Conservation (phyloP, 2,797 vertebrate genomes). For the Denticeps clupeoides region DNA sequence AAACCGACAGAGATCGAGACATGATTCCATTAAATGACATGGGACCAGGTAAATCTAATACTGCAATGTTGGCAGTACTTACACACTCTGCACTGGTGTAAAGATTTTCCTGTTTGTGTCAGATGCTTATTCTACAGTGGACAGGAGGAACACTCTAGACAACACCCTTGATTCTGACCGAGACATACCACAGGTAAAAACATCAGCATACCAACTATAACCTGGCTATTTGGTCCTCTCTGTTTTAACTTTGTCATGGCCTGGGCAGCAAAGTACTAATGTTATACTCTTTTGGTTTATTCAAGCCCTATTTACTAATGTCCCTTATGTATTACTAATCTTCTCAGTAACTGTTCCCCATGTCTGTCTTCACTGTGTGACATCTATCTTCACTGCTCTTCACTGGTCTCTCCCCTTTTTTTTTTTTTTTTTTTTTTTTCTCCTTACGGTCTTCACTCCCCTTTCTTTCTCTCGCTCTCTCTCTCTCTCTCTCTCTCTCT, state of each 20-base stretch:
- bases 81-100: neutral
- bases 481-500: slow-evolving; percentile 35
- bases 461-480: slow-evolving; percentile 8
- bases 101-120: neutral
- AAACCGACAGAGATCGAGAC: slow-evolving; percentile 77
- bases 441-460: slow-evolving; percentile 26
- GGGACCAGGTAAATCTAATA: slow-evolving; percentile 70
- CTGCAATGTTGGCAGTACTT: neutral
- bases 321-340: no score
- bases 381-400: neutral
- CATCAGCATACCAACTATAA: slow-evolving; percentile 20
- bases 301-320: no score
- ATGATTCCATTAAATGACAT: slow-evolving; percentile 90
- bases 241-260: no score
- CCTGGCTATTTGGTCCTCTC: no score
- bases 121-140: slow-evolving; percentile 80
- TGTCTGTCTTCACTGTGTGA: neutral
- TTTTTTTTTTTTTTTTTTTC: slow-evolving; percentile 9
- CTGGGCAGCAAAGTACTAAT: no score
- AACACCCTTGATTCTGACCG: slow-evolving; percentile 74
- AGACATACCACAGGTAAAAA: slow-evolving; percentile 71
- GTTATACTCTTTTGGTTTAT: no score
- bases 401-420: neutral
- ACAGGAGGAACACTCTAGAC: slow-evolving; percentile 80
- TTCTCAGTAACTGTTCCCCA: no score